A percentile compares a stretch with the other conserved stretches of the same genome.
phyloP scores from a whole-genome alignment of 2,113 vertebrate genomes.

The Proteles cristata region DNA sequence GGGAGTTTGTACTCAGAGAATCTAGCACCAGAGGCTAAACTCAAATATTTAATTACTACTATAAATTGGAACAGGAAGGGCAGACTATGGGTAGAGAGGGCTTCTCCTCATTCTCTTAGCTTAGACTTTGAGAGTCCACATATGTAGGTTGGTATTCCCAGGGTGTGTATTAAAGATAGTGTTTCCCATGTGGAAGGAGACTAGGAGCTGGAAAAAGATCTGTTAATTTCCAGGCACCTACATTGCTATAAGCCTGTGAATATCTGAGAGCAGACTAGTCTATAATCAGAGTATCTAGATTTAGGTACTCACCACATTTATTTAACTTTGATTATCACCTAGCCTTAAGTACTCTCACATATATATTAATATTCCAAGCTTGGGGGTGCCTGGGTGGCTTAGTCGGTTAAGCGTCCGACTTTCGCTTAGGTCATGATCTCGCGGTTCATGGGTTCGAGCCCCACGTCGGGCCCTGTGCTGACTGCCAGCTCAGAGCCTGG shows the following conservation, averaged over 20 bases:
- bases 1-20: not conserved
- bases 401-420: no score
- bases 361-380: not conserved
- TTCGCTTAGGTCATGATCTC: no score
- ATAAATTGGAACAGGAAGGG: not conserved
- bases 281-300: not conserved
- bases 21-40: not conserved
- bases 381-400: no score
- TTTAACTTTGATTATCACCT: not conserved
- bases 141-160: not conserved
- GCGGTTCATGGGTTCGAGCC: no score
- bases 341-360: not conserved
- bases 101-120: not conserved
- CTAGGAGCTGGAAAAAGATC: not conserved
- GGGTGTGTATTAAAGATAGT: not conserved
- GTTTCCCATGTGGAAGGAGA: not conserved
- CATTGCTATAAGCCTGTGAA: not conserved
- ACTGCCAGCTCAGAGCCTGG: no score
- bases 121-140: not conserved
- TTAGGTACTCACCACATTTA: not conserved
- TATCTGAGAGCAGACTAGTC: not conserved
- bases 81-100: not conserved
- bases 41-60: not conserved
- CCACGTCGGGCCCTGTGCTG: no score
- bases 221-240: not conserved